Evolutionary conservation across 2,797 vertebrate genomes (phyloP).

Genomic region (Craterocephalus amniculus): DNA sequence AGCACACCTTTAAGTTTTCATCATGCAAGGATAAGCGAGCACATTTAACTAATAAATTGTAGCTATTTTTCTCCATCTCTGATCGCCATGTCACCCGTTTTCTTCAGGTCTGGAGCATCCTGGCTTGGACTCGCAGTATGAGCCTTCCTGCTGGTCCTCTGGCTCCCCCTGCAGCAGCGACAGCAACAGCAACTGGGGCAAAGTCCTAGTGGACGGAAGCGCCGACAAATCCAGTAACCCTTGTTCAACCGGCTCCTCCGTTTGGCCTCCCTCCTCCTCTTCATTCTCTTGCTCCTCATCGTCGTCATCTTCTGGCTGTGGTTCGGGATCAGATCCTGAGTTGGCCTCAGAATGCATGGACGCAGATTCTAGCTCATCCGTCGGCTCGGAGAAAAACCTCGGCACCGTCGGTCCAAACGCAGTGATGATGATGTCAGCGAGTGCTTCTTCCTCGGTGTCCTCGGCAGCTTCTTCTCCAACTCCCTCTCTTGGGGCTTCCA

Average conservation of each 20-base stretch:
- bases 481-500: constrained; percentile 57
- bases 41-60: neutral
- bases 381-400: constrained; percentile 92
- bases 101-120: constrained; percentile 90
- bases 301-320: constrained; percentile 79
- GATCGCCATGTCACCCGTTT: constrained; percentile 9
- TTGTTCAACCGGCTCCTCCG: constrained; percentile 72
- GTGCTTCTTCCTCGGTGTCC: constrained; percentile 73
- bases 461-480: constrained; percentile 66
- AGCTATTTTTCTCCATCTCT: neutral
- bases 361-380: constrained; percentile 92
- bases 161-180: constrained; percentile 92
- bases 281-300: constrained; percentile 79
- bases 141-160: constrained; percentile 92
- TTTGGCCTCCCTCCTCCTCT: constrained; percentile 78
- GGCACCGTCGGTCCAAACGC: constrained; percentile 70
- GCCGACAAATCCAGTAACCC: constrained; percentile 74
- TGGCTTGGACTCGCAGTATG: constrained; percentile 95
- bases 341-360: constrained; percentile 95
- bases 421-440: constrained; percentile 79
- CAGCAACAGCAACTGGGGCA: constrained; percentile 93
- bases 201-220: constrained; percentile 90
- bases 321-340: constrained; percentile 90
- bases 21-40: neutral
- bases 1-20: neutral